These are phyloP conservation scores for Antennarius maculatus DNA, from an alignment of 2,797 vertebrate genomes.

Conservation along the genomic window DNA sequence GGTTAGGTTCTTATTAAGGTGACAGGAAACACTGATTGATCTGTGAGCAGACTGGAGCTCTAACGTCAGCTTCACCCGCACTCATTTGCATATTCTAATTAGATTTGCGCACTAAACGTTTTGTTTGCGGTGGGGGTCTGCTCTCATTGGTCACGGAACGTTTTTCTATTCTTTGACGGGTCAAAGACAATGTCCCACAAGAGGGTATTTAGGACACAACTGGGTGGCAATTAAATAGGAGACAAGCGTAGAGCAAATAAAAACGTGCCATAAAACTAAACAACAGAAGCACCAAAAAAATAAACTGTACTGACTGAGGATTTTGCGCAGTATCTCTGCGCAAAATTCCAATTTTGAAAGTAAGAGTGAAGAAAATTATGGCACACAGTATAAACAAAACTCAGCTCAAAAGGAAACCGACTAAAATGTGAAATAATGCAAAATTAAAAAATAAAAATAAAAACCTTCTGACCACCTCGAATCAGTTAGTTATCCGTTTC, in stretches of 20 bases:
- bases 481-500: conserved; percentile 94
- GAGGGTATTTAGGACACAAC: conserved; percentile 69
- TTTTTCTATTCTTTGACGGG: conserved; percentile 34
- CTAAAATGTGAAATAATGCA: conserved; percentile 35
- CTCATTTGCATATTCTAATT: conserved; percentile 79
- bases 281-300: too few relatives aligned
- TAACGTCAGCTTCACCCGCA: conserved; percentile 2
- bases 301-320: background rate
- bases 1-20: conserved; percentile 11
- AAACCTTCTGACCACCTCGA: conserved; percentile 62
- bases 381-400: conserved; percentile 36
- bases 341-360: conserved; percentile 39
- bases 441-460: conserved; percentile 22
- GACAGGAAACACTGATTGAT: conserved; percentile 45
- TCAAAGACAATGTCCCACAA: conserved; percentile 63
- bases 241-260: conserved; percentile 34
- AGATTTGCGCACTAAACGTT: conserved; percentile 60
- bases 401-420: conserved; percentile 29
- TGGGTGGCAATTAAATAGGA: conserved; percentile 58
- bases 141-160: conserved; percentile 59
- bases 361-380: conserved; percentile 28
- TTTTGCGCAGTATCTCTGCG: background rate
- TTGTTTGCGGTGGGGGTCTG: conserved; percentile 59
- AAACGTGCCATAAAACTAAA: conserved; percentile 3
- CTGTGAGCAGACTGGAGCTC: conserved; percentile 46